phyloP scores from a whole-genome alignment of 2,113 vertebrate species.

The Solea senegalensis region DNA sequence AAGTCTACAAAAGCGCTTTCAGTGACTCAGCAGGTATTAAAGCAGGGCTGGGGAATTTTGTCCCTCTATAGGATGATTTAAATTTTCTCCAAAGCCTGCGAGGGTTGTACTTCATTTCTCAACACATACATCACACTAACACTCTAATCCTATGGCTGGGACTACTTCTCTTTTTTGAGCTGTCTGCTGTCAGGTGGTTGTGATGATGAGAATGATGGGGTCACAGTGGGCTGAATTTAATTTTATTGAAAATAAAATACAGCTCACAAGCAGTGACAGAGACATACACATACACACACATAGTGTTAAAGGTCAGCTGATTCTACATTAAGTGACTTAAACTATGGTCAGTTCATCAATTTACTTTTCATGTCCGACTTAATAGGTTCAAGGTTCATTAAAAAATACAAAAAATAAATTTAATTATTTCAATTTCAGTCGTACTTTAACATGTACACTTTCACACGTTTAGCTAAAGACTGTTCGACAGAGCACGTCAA shows the following conservation, averaged over 20 bases:
- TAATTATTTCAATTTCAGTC: not conserved
- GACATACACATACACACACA: not conserved
- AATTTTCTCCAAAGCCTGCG: not conserved
- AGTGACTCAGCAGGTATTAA: not conserved
- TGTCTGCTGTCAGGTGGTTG: not conserved
- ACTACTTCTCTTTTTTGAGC: not conserved
- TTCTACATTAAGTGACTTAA: not conserved
- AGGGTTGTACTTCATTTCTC: not conserved
- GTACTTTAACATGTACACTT: not conserved
- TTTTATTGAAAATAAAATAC: too few species aligned
- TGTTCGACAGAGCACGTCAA: constrained; percentile 2
- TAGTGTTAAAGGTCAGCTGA: not conserved
- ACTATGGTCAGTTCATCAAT: too few species aligned
- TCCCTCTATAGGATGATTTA: not conserved
- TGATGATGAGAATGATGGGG: not conserved
- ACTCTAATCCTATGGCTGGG: not conserved
- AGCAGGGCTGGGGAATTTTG: not conserved
- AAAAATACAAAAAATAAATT: too few species aligned
- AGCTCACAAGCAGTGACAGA: too few species aligned
- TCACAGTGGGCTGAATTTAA: not conserved
- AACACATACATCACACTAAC: not conserved
- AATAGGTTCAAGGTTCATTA: too few species aligned
- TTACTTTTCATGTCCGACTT: not conserved
- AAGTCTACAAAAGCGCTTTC: not conserved
- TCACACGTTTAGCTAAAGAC: not conserved